These are phyloP conservation scores for Tholera decimalis DNA, from an alignment of 2,888 invertebrate genomes.

Conservation along the genomic window DNA sequence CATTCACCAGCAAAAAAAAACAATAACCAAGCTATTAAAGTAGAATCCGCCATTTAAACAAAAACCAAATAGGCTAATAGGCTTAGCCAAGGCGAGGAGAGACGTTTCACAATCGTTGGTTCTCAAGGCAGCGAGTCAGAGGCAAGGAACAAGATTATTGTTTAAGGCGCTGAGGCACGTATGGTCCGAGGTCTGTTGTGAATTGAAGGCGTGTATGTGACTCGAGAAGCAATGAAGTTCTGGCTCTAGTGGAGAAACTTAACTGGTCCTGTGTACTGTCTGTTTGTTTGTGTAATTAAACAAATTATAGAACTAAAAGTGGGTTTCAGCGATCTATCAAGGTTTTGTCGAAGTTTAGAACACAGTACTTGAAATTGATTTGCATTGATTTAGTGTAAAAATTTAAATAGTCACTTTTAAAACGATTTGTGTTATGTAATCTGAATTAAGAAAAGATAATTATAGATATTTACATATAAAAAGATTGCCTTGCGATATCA, in stretches of 20 bases:
- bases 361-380: neutral
- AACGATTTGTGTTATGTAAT: too few relatives aligned
- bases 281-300: constrained; percentile 22
- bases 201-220: constrained; percentile 43
- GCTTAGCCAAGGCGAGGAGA: constrained; percentile 46
- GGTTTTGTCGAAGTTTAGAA: constrained; percentile 2
- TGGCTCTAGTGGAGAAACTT: constrained; percentile 4
- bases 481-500: too few relatives aligned
- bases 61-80: constrained; percentile 53
- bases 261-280: constrained; percentile 1
- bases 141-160: constrained; percentile 55
- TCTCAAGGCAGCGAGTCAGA: constrained; percentile 34
- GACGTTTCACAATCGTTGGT: constrained; percentile 57
- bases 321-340: constrained; percentile 24
- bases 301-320: constrained; percentile 35
- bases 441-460: too few relatives aligned
- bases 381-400: neutral
- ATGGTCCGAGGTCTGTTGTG: constrained; percentile 42
- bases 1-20: constrained; percentile 47
- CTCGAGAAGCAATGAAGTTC: constrained; percentile 22
- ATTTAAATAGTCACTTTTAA: neutral
- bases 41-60: constrained; percentile 55
- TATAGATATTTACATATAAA: too few relatives aligned
- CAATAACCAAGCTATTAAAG: constrained; percentile 48
- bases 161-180: constrained; percentile 54